Conservation (phyloP, 1,140 invertebrate genomes). For the Euschistus heros region DNA sequence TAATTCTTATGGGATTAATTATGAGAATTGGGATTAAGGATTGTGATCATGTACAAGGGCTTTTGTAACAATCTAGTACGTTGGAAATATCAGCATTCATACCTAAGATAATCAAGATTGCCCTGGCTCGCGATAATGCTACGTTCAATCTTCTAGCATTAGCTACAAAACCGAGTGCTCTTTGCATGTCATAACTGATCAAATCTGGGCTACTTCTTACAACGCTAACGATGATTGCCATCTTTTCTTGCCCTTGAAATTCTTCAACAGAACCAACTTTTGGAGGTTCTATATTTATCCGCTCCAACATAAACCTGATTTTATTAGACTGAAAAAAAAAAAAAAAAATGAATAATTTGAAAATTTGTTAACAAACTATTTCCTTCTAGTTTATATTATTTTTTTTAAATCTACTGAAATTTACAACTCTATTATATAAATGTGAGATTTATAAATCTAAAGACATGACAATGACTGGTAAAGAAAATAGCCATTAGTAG, state of each 20-base stretch:
- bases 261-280: slow-evolving; percentile 92
- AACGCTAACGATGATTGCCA: slow-evolving; percentile 75
- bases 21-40: too few species aligned
- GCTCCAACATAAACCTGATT: slow-evolving; percentile 39
- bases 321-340: slow-evolving; percentile 9
- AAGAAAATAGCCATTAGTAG: too few species aligned
- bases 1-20: too few species aligned
- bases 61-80: too few species aligned
- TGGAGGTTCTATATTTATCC: slow-evolving; percentile 50
- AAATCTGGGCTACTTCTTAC: slow-evolving; percentile 44
- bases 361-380: too few species aligned
- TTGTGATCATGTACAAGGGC: too few species aligned
- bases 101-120: slow-evolving; percentile 67
- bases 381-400: too few species aligned
- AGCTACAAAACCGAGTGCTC: slow-evolving; percentile 48
- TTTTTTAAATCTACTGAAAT: too few species aligned
- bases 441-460: too few species aligned
- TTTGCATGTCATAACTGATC: slow-evolving; percentile 18
- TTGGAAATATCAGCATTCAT: slow-evolving; percentile 32
- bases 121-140: slow-evolving; percentile 65
- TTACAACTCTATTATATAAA: too few species aligned
- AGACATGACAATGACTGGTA: too few species aligned
- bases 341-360: too few species aligned
- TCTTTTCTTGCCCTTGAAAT: slow-evolving; percentile 87
- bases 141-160: slow-evolving; percentile 73